These are phyloP conservation scores for Cheirogaleus major DNA, from an alignment of 2,797 vertebrate species.

Conservation along the genomic window DNA sequence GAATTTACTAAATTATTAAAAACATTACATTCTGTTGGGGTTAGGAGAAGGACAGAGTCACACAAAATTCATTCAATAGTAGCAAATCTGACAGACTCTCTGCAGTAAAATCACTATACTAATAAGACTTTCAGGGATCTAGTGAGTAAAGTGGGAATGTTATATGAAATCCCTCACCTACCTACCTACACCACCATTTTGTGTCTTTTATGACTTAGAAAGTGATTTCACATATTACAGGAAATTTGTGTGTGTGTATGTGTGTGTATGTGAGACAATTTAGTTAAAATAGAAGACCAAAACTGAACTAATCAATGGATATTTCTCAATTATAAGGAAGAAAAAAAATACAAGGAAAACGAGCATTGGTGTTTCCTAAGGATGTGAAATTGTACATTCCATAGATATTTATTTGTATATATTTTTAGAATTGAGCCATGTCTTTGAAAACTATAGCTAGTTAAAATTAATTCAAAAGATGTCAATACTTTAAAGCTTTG, in stretches of 20 bases:
- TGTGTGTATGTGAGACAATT: background rate
- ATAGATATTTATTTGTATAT: background rate
- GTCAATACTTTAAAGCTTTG: background rate
- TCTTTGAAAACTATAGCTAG: background rate
- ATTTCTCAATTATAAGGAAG: background rate
- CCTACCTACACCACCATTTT: background rate
- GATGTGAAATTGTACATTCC: background rate
- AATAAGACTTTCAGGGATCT: conserved; percentile 25
- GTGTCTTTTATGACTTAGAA: background rate
- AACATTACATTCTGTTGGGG: background rate
- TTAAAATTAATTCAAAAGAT: background rate
- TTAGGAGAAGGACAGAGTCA: conserved; percentile 3
- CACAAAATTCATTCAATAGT: conserved; percentile 18
- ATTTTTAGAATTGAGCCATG: background rate
- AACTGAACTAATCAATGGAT: background rate
- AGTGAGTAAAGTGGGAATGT: background rate
- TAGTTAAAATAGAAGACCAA: background rate
- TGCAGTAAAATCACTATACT: background rate
- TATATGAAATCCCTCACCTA: background rate
- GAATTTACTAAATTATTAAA: conserved; percentile 32
- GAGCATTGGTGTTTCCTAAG: background rate
- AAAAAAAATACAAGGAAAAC: background rate
- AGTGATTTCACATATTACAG: background rate
- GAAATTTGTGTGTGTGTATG: background rate
- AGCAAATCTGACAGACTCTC: background rate